These are phyloP conservation scores for Rhabdornis inornatus DNA, from an alignment of 2,113 vertebrate genomes.

Conservation along the genomic window DNA sequence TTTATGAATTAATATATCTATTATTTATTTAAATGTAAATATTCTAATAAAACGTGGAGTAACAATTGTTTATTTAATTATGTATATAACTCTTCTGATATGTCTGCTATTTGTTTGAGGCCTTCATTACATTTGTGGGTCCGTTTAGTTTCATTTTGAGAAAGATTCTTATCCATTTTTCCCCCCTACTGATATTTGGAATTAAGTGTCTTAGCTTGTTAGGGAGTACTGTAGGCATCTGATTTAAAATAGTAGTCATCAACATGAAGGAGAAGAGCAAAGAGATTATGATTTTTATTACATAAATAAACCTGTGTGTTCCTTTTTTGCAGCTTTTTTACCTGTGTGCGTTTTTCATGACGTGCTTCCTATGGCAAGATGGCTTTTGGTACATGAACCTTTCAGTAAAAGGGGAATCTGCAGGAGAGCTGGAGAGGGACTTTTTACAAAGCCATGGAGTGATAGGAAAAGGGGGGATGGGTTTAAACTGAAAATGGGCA, in stretches of 20 bases:
- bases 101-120: not conserved
- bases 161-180: not conserved
- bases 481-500: not conserved
- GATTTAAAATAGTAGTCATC: not conserved
- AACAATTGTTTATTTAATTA: not conserved
- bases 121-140: not conserved
- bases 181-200: not conserved
- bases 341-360: not conserved
- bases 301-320: not conserved
- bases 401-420: not conserved
- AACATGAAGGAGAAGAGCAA: not conserved
- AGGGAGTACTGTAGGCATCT: not conserved
- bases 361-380: not conserved
- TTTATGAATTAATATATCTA: not conserved
- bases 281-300: not conserved
- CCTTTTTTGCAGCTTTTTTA: not conserved
- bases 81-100: not conserved
- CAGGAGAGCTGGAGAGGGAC: not conserved
- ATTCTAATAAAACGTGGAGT: not conserved
- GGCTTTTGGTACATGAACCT: not conserved
- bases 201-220: not conserved
- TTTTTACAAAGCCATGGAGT: no score
- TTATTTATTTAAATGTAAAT: not conserved
- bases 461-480: not conserved
- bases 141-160: not conserved